Evolutionary conservation across 1,140 invertebrate species (phyloP), one percentile per base, ranked within the genome.

Genomic region (Trachelipus rathkii): DNA sequence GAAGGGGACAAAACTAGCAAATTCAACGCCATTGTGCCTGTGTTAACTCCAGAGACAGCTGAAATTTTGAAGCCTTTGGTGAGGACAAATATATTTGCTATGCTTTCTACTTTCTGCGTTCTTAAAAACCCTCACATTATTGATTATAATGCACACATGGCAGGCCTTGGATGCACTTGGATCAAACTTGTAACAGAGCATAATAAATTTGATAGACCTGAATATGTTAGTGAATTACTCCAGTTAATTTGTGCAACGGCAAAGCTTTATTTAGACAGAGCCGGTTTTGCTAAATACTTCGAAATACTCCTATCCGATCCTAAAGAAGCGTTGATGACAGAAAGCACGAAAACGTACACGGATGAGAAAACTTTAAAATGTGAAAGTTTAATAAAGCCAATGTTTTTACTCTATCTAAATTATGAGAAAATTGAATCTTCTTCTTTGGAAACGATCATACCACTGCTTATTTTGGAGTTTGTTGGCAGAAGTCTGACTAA

Each of bases 81-180:
- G 13, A 60, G 68, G 6, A 74, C 77, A 11, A 81, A 78, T 70
- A 50, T 78, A 2, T 81, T 78, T 77, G 69, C 77, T 44, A 74
- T 81, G 60, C 43, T 76, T 21, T 43, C 79, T n/a, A 81, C 79
- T 43, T 81, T 81, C 71, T 78, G 79, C 60, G 74, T 81, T 9
- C 71, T 81, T 43, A 81, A 81, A 72, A 78, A 81, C 44, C 77
- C 79, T 13, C 79, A 78, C 23, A 78, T 81, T 13, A 72, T 81
- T 66, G 79, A 81, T 67, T 68, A 78, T 44, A 68, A 73, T 68
- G 77, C 77, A 21, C 79, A 81, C 60, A 74, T 81, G 44, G 79
- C 79, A 44, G 75, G 77, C 43, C 77, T 81, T 11, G 79, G 60
- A n/a, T 81, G 79, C 74, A 72, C 77, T 15, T 81, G 79, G 79